Conservation (phyloP, 1,140 invertebrate species). For the Drosophila sucinea region DNA sequence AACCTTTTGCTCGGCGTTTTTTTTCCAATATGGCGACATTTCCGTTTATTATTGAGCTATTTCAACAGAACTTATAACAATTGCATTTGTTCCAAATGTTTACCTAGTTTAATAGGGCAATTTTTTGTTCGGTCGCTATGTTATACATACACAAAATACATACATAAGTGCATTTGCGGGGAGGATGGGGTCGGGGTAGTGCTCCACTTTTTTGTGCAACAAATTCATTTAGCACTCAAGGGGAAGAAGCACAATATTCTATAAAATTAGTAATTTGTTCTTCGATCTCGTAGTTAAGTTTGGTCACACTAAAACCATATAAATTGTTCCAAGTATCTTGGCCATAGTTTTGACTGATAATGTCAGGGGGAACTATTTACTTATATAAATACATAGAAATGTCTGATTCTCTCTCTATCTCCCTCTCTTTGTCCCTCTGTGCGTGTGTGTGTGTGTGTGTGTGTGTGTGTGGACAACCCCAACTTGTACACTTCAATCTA, state of each 20-base stretch:
- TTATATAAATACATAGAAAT: slow-evolving; percentile 13
- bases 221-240: slow-evolving; percentile 40
- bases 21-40: slow-evolving; percentile 73
- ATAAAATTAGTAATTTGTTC: slow-evolving; percentile 1
- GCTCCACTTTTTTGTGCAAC: slow-evolving; percentile 75
- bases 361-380: slow-evolving; percentile 6
- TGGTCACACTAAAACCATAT: background rate
- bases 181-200: slow-evolving; percentile 2
- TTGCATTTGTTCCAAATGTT: slow-evolving; percentile 11
- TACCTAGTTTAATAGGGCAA: slow-evolving; percentile 16
- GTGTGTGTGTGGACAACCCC: slow-evolving; percentile 20
- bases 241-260: background rate
- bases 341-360: slow-evolving; percentile 11
- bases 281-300: slow-evolving; percentile 2
- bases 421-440: background rate
- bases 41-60: slow-evolving; percentile 32
- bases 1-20: slow-evolving; percentile 6
- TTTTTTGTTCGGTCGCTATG: slow-evolving; percentile 60
- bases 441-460: slow-evolving; percentile 13
- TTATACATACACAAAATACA: slow-evolving; percentile 63
- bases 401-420: background rate
- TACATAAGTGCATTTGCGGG: background rate
- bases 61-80: slow-evolving; percentile 30
- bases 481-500: slow-evolving; percentile 21
- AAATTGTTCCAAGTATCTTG: slow-evolving; percentile 9